Conservation (phyloP, 1,140 invertebrate species). For the Protaetia brevitarsis region DNA sequence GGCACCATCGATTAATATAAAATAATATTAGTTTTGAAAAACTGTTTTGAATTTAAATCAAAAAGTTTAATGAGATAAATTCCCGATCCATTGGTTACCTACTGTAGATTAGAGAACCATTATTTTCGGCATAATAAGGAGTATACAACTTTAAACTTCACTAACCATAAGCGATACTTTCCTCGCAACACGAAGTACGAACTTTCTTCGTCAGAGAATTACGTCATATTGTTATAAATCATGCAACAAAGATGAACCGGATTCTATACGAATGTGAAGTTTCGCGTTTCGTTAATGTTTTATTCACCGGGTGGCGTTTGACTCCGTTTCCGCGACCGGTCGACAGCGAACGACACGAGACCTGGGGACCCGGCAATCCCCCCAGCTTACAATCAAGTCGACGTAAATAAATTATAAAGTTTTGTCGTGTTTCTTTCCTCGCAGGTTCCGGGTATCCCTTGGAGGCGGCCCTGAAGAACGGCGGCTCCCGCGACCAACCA, state of each 20-base stretch:
- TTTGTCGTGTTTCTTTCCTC: conserved; percentile 26
- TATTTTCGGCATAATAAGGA: too few species aligned
- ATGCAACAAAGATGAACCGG: not conserved
- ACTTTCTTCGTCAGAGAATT: not conserved
- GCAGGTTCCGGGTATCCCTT: conserved; percentile 60
- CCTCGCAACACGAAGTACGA: too few species aligned
- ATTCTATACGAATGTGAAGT: not conserved
- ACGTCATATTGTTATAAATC: not conserved
- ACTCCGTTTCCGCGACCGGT: conserved; percentile 1
- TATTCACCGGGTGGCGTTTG: not conserved
- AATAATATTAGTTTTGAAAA: too few species aligned
- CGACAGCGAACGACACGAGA: not conserved
- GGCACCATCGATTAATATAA: too few species aligned
- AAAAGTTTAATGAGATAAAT: too few species aligned
- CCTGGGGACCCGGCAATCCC: not conserved
- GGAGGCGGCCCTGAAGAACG: conserved; percentile 63
- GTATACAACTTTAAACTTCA: too few species aligned
- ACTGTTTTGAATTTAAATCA: too few species aligned
- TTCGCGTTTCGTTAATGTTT: conserved; percentile 13
- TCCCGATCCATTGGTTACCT: too few species aligned
- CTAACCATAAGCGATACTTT: too few species aligned
- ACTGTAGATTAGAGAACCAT: too few species aligned
- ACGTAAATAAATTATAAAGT: conserved; percentile 16
- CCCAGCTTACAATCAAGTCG: not conserved
- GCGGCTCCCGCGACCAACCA: conserved; percentile 65